phyloP scores from a whole-genome alignment of 2,797 vertebrate species.

The Melanotaenia pygmaea region DNA sequence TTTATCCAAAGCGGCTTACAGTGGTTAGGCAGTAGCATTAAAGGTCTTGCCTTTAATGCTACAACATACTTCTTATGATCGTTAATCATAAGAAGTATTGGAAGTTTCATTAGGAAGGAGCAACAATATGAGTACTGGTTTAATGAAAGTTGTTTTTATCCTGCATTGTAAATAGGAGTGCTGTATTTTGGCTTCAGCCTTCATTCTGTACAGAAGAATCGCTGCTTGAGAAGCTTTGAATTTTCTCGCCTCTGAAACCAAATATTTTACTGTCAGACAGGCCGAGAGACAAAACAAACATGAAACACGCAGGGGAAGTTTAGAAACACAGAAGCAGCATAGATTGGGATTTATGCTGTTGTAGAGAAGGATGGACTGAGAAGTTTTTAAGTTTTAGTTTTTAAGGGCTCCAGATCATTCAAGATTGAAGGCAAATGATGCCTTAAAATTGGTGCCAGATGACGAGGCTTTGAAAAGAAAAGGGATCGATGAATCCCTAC shows the following conservation, averaged over 20 bases:
- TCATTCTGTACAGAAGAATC: slow-evolving; percentile 17
- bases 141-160: background rate
- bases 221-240: slow-evolving; percentile 26
- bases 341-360: slow-evolving; percentile 24
- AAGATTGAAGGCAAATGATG: slow-evolving; percentile 5
- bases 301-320: slow-evolving; percentile 12
- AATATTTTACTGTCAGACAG: slow-evolving; percentile 23
- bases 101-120: background rate
- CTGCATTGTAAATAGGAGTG: no score
- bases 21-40: no score
- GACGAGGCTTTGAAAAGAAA: background rate
- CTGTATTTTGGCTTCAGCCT: slow-evolving; percentile 2
- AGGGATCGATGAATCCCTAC: background rate
- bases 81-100: no score
- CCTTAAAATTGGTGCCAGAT: background rate
- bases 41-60: no score
- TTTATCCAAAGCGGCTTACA: no score
- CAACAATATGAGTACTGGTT: no score
- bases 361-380: slow-evolving; percentile 17
- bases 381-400: slow-evolving; percentile 22
- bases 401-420: slow-evolving; percentile 10
- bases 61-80: no score
- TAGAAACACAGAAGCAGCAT: slow-evolving; percentile 9
- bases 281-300: slow-evolving; percentile 5
- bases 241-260: slow-evolving; percentile 46